Conservation (phyloP, 2,113 vertebrate genomes). For the Bos javanicus region DNA sequence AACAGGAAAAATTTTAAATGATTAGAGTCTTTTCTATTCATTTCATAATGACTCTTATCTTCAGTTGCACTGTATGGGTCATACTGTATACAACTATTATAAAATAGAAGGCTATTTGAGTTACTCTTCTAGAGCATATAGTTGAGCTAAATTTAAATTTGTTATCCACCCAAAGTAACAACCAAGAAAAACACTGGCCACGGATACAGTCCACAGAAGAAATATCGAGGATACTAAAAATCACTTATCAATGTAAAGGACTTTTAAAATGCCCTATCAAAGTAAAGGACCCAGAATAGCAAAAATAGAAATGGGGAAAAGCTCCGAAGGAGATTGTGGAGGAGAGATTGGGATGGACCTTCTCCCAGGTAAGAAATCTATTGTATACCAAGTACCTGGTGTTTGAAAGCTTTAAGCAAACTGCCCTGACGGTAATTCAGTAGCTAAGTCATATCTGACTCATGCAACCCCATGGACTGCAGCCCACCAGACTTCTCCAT, state of each 20-base stretch:
- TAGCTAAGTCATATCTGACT: not conserved
- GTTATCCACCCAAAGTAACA: not conserved
- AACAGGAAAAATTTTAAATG: not conserved
- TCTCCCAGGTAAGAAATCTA: not conserved
- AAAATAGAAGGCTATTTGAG: not conserved
- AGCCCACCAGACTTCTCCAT: not conserved
- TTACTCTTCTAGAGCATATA: not conserved
- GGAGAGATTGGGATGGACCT: not conserved
- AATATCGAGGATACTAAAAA: not conserved
- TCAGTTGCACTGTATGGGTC: too few relatives aligned
- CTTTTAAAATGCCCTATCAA: not conserved
- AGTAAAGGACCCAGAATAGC: not conserved
- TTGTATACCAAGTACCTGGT: not conserved
- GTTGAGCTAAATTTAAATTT: not conserved
- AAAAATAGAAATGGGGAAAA: not conserved
- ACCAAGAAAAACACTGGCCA: not conserved
- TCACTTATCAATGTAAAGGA: not conserved
- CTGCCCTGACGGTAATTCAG: not conserved
- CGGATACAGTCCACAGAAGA: not conserved
- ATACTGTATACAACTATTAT: not conserved
- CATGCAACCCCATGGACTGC: not conserved
- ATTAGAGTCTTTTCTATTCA: not conserved
- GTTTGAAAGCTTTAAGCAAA: not conserved
- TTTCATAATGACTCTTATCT: not conserved
- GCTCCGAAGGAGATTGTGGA: not conserved